phyloP scores from a whole-genome alignment of 2,888 invertebrate genomes.

The Noctua fimbriata region DNA sequence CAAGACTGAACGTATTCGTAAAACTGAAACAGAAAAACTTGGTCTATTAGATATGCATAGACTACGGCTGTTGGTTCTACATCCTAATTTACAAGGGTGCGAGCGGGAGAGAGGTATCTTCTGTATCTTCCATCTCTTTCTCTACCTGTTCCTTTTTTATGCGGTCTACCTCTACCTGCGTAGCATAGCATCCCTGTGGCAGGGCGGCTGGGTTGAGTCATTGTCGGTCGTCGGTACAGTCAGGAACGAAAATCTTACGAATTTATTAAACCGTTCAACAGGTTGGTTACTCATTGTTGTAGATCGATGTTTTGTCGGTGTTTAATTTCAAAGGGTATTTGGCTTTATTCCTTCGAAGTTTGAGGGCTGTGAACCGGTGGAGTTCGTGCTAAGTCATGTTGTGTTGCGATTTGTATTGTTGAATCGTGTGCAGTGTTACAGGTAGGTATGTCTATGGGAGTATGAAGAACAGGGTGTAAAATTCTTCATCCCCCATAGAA shows the following conservation, averaged over 20 bases:
- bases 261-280: slow-evolving; percentile 71
- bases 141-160: slow-evolving; percentile 76
- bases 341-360: slow-evolving; percentile 46
- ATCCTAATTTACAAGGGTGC: slow-evolving; percentile 64
- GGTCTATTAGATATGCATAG: slow-evolving; percentile 64
- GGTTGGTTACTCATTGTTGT: slow-evolving; percentile 66
- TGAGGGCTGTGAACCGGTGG: slow-evolving; percentile 35
- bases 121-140: slow-evolving; percentile 60
- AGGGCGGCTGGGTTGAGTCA: slow-evolving; percentile 69
- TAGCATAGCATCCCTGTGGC: slow-evolving; percentile 69
- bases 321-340: slow-evolving; percentile 62
- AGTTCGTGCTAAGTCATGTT: slow-evolving; percentile 52
- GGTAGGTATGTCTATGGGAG: background rate
- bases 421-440: background rate
- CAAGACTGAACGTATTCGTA: slow-evolving; percentile 14
- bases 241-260: slow-evolving; percentile 66
- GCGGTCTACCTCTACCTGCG: slow-evolving; percentile 71
- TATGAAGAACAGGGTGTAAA: background rate
- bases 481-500: background rate
- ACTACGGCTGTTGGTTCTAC: slow-evolving; percentile 56
- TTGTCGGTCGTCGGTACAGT: slow-evolving; percentile 66
- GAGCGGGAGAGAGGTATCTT: slow-evolving; percentile 53
- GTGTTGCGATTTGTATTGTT: slow-evolving; percentile 8
- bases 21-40: slow-evolving; percentile 60
- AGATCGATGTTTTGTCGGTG: slow-evolving; percentile 61